These are phyloP conservation scores for Torymus aiolomorphi DNA, from an alignment of 2,888 invertebrate species.

Conservation along the genomic window DNA sequence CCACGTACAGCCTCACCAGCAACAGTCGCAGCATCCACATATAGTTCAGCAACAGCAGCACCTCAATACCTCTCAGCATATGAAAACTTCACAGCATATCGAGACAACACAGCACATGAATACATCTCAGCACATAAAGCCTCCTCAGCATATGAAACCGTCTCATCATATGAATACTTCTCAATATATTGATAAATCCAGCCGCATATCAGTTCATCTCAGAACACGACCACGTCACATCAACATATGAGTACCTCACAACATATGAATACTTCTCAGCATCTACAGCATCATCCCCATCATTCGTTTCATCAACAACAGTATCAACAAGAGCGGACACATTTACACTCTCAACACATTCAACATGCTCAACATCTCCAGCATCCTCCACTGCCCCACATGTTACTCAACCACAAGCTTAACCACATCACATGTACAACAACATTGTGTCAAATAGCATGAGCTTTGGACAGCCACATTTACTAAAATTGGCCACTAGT, in stretches of 20 bases:
- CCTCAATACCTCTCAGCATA: constrained; percentile 21
- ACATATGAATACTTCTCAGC: constrained; percentile 47
- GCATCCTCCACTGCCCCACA: constrained; percentile 56
- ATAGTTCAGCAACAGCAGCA: constrained; percentile 63
- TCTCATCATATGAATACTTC: constrained; percentile 47
- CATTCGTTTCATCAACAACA: constrained; percentile 66
- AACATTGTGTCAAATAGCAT: constrained; percentile 61
- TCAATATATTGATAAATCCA: constrained; percentile 50
- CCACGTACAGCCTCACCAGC: constrained; percentile 72
- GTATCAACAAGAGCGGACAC: constrained; percentile 73
- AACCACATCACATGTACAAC: constrained; percentile 57
- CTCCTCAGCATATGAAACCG: not conserved
- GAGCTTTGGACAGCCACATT: constrained; percentile 72
- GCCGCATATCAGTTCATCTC: constrained; percentile 36
- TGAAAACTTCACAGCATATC: constrained; percentile 39
- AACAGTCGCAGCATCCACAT: constrained; percentile 71
- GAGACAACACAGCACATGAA: no score
- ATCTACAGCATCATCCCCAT: constrained; percentile 72
- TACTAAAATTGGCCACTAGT: constrained; percentile 81
- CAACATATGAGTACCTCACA: constrained; percentile 39
- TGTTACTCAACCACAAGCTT: constrained; percentile 56
- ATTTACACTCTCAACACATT: constrained; percentile 55
- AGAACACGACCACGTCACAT: constrained; percentile 54
- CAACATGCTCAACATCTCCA: constrained; percentile 59
- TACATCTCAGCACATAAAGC: not conserved